phyloP scores from a whole-genome alignment of 2,113 vertebrate species.

The Miniopterus natalensis region DNA sequence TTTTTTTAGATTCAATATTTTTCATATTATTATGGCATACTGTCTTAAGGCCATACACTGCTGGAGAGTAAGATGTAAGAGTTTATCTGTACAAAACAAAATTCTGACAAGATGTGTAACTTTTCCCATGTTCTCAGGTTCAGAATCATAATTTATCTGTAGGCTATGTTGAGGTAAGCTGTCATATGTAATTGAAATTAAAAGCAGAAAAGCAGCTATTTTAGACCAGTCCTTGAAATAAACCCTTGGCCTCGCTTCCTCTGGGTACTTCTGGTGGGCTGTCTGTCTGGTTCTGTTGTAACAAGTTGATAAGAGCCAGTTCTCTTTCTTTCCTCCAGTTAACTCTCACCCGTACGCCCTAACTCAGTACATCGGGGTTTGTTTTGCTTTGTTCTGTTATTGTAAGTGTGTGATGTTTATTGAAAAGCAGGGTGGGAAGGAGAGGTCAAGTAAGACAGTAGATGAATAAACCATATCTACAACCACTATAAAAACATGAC shows the following conservation, averaged over 20 bases:
- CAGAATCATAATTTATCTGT: constrained; percentile 18
- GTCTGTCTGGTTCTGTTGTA: neutral
- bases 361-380: neutral
- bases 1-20: no score
- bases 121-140: constrained; percentile 20
- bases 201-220: constrained; percentile 54
- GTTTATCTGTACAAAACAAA: constrained; percentile 20
- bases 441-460: neutral
- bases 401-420: constrained; percentile 8
- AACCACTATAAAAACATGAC: neutral
- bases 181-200: constrained; percentile 48
- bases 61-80: neutral
- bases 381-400: neutral
- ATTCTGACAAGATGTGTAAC: neutral
- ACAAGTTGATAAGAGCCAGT: neutral
- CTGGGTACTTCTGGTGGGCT: neutral
- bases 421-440: neutral
- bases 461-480: neutral
- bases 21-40: neutral
- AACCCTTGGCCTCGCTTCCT: neutral
- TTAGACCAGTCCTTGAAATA: constrained; percentile 35
- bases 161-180: neutral
- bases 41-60: neutral
- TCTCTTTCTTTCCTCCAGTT: neutral
- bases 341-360: neutral